Evolutionary conservation across 2,797 vertebrate species (phyloP).

Genomic region (Anguilla marmorata): DNA sequence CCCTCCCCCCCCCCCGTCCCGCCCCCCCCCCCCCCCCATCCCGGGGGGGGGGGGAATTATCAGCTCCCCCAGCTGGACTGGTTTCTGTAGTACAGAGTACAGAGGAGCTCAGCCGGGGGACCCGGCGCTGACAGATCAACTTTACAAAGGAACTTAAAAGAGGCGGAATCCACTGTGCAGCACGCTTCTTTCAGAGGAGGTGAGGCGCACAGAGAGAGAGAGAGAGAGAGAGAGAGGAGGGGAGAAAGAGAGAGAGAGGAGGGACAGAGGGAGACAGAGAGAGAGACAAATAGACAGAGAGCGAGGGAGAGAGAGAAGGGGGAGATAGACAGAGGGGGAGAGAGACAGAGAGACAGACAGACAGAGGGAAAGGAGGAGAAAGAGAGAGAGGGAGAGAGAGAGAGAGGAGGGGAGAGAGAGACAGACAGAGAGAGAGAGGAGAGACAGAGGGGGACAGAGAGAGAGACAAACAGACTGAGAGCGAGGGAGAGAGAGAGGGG

Average conservation of each 20-base stretch:
- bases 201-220: constrained; percentile 9
- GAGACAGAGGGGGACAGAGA: not conserved
- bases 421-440: not conserved
- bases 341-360: not conserved
- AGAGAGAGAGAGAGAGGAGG: not conserved
- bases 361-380: not conserved
- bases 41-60: constrained; percentile 9
- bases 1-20: not conserved
- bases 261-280: not conserved
- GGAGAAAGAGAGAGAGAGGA: not conserved
- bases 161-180: not conserved
- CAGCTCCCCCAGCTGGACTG: not conserved
- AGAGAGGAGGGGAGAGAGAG: no score
- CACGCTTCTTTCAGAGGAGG: constrained; percentile 2
- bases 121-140: not conserved
- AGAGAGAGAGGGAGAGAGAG: not conserved
- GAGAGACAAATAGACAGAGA: not conserved
- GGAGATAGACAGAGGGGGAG: no score
- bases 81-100: not conserved
- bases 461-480: no score
- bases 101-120: constrained; percentile 3
- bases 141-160: constrained; percentile 16
- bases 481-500: not conserved
- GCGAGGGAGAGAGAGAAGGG: not conserved
- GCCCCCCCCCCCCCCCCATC: not conserved